These are phyloP conservation scores for Carettochelys insculpta DNA, from an alignment of 2,113 vertebrate genomes.

Conservation along the genomic window DNA sequence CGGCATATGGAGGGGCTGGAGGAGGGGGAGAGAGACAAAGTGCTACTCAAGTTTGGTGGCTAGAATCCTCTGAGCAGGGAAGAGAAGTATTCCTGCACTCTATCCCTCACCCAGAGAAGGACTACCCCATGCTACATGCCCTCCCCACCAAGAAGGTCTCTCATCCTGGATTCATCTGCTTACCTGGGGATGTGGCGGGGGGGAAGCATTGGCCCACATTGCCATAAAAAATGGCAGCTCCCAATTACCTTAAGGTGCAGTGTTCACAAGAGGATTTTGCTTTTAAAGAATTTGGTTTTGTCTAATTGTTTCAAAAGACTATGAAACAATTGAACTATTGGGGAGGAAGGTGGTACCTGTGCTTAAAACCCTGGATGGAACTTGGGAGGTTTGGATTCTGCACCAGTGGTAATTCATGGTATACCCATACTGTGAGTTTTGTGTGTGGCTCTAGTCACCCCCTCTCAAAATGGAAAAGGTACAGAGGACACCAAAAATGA, in stretches of 20 bases:
- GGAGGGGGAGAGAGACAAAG: not conserved
- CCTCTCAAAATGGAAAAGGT: not conserved
- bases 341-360: not conserved
- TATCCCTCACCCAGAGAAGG: not conserved
- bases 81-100: not conserved
- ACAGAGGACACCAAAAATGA: not conserved
- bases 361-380: not conserved
- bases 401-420: not conserved
- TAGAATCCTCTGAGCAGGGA: not conserved
- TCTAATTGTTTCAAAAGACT: not conserved
- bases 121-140: not conserved
- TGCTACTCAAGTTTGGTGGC: not conserved
- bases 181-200: no score
- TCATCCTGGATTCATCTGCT: not conserved
- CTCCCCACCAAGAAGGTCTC: not conserved
- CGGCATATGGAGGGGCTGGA: not conserved
- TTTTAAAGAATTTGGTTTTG: not conserved
- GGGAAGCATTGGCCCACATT: not conserved
- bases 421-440: not conserved
- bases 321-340: not conserved
- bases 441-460: not conserved
- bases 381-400: not conserved
- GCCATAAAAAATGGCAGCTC: not conserved
- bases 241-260: not conserved
- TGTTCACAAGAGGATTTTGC: not conserved